Base-by-base conservation (phyloP, 2,797 vertebrate genomes). In the Silurus lanzhouensis region DNA sequence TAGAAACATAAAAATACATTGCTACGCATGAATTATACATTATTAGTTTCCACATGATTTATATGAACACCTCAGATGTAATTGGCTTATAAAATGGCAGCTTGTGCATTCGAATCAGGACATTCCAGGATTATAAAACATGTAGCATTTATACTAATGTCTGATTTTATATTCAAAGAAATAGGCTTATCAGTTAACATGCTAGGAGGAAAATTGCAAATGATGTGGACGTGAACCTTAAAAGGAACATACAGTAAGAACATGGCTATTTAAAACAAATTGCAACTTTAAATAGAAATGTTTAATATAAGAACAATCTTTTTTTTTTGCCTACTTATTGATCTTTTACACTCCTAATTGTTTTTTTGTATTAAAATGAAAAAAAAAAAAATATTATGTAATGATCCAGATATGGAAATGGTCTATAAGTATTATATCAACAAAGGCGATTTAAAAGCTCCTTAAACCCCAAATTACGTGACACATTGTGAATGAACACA, bases 61-160 rank as follows among this genome's bases (percentile, higher is more conserved):
- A 83, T 66, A 72, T 83, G 77, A 86, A 81, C 61, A 76, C 68
- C 22, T 83, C 68, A 61, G 20, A 67, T 81, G 31, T 87, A 84
- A 84, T 52, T 84, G 77, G 82, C 68, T 83, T 81, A 52, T 27
- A 81, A 60, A 63, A 87, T 81, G 80, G 67, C 76, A 86, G 66
- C 80, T 63, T 87, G 17, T 77, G 82, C 75, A 84, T 84, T 87
- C 81, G 77, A 88, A 87, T 88, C 86, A 88, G 83, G 81, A 74
- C 70, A 81, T 72, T 79, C 70, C 70, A 83, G 79, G 82, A 87
- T 87, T 88, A 87, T 77, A 83, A 84, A 88, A 87, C 15, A 25
- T 71, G 72, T 60, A 80, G 61, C 82, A 61, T 88, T 87, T 81
- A 64, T 86, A 81, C 77, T 84, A 89, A 88, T 85, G 78, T 66